These are phyloP conservation scores for Leucoma salicis DNA, from an alignment of 2,888 invertebrate species.

Conservation along the genomic window DNA sequence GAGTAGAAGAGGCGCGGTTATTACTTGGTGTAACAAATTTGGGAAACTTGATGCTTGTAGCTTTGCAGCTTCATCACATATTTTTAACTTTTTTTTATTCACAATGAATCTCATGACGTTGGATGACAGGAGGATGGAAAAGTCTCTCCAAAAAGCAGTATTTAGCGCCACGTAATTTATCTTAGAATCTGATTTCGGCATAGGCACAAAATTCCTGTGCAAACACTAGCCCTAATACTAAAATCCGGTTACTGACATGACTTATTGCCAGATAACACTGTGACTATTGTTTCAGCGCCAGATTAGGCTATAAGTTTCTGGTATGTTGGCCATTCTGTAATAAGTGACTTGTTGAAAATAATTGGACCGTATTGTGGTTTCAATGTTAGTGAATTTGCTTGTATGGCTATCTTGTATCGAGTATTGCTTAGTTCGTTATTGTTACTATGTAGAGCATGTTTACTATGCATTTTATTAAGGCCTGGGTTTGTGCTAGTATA, in stretches of 20 bases:
- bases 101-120: too few species aligned
- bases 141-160: too few species aligned
- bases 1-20: too few species aligned
- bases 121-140: too few species aligned
- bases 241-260: conserved; percentile 43
- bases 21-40: too few species aligned
- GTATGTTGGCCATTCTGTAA: not conserved
- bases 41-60: too few species aligned
- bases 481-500: too few species aligned
- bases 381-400: conserved; percentile 3
- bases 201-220: not conserved
- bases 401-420: conserved; percentile 1
- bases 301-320: not conserved
- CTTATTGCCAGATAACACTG: conserved; percentile 15
- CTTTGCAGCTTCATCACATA: too few species aligned
- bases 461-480: too few species aligned
- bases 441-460: too few species aligned
- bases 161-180: not conserved
- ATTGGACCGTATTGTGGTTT: conserved; percentile 10
- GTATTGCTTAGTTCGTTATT: too few species aligned
- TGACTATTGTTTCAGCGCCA: conserved; percentile 9
- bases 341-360: conserved; percentile 14
- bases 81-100: too few species aligned
- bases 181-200: not conserved
- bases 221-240: not conserved